Percentiles rank a stretch among this genome's conserved stretches.
phyloP scores from a whole-genome alignment of 2,113 vertebrate species.

The Clarias magur region DNA sequence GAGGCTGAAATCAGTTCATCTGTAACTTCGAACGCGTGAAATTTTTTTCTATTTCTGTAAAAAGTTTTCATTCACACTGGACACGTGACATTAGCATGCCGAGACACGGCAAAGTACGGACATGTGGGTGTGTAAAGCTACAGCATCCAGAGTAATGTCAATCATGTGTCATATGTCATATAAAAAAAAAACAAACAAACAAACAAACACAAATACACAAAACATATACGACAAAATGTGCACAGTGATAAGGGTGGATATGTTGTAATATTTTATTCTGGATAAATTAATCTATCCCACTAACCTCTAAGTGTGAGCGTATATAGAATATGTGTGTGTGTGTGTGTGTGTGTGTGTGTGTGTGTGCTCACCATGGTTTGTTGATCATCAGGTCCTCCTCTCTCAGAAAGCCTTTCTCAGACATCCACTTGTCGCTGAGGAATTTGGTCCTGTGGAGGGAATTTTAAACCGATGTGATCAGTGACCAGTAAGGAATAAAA shows the following conservation, averaged over 20 bases:
- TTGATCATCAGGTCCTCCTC: constrained; percentile 70
- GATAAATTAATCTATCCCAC: not conserved
- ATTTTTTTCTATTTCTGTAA: not conserved
- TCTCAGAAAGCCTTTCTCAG: constrained; percentile 91
- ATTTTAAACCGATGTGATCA: not conserved
- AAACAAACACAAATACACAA: not conserved
- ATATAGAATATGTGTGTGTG: not conserved
- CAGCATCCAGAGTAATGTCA: no score
- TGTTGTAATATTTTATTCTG: not conserved
- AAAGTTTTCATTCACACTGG: no score
- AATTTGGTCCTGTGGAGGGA: constrained; percentile 86
- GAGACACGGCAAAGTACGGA: not conserved
- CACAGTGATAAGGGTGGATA: not conserved
- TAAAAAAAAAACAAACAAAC: not conserved
- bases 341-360: not conserved
- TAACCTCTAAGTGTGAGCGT: not conserved
- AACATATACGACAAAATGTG: not conserved
- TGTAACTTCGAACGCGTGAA: not conserved
- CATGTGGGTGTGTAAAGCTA: not conserved
- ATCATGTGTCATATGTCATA: not conserved
- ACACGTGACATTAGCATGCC: not conserved
- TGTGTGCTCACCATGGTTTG: constrained; percentile 47
- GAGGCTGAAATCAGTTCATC: no score
- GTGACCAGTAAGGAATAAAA: not conserved
- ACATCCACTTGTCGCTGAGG: constrained; percentile 96